Evolutionary conservation across 2,797 vertebrate species (phyloP).

Genomic region (Pseudocheirus occidentalis): DNA sequence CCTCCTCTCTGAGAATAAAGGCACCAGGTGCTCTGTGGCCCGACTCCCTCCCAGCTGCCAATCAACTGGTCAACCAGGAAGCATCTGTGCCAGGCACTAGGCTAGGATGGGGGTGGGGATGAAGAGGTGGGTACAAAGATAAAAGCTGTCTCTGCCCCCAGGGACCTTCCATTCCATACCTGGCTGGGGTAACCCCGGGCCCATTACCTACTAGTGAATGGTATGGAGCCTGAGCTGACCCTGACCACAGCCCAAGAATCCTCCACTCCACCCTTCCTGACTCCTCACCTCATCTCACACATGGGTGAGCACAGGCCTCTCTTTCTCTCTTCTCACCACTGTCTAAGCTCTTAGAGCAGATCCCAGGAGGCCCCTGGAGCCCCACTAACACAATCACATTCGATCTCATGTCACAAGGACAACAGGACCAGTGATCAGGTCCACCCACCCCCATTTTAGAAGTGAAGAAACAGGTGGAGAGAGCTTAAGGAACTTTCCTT

Average conservation of each 20-base stretch:
- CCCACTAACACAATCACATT: not conserved
- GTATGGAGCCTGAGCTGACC: not conserved
- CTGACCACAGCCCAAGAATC: not conserved
- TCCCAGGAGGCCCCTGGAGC: not conserved
- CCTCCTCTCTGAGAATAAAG: not conserved
- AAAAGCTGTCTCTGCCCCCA: not conserved
- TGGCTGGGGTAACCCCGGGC: accelerated
- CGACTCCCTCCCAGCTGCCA: not conserved
- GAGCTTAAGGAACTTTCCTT: not conserved
- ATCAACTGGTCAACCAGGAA: not conserved
- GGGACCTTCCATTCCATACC: not conserved
- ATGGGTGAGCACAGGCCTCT: accelerated
- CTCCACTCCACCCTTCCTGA: not conserved
- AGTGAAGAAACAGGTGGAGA: not conserved
- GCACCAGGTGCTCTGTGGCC: not conserved
- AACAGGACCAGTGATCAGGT: not conserved
- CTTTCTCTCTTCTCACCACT: not conserved
- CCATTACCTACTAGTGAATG: not conserved
- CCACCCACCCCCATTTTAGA: not conserved
- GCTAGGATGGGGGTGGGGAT: not conserved
- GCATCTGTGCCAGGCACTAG: not conserved
- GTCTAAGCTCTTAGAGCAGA: not conserved
- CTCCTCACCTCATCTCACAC: not conserved
- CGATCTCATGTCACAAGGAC: not conserved
- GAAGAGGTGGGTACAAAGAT: not conserved